phyloP scores from a whole-genome alignment of 2,113 vertebrate species.

The Gallinago media region DNA sequence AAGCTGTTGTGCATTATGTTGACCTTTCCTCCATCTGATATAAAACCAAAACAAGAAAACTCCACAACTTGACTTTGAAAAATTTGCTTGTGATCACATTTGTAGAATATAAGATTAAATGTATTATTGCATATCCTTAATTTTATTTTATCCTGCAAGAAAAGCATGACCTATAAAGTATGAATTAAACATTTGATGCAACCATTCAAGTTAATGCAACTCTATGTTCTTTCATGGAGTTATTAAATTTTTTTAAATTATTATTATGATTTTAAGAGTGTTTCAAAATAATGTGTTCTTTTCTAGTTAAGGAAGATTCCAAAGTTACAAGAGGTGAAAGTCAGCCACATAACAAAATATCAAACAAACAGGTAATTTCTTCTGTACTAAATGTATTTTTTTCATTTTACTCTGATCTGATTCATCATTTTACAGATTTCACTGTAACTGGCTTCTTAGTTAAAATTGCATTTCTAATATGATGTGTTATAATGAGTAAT shows the following conservation, averaged over 20 bases:
- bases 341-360: conserved; percentile 66
- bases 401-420: background rate
- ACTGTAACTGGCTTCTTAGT: background rate
- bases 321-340: conserved; percentile 74
- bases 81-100: background rate
- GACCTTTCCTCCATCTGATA: background rate
- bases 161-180: background rate
- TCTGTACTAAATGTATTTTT: background rate
- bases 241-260: background rate
- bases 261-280: background rate
- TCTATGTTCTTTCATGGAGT: background rate
- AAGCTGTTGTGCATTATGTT: background rate
- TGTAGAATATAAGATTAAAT: background rate
- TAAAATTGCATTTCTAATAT: background rate
- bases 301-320: conserved; percentile 80
- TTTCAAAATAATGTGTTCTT: conserved; percentile 2
- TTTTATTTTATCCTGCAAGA: background rate
- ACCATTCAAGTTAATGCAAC: background rate
- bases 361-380: conserved; percentile 76
- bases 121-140: background rate
- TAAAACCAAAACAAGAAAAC: background rate
- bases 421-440: background rate
- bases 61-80: background rate
- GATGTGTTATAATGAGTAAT: background rate
- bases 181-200: background rate